These are phyloP conservation scores for Cacoxenus indagator DNA, from an alignment of 2,888 invertebrate species.

Conservation along the genomic window DNA sequence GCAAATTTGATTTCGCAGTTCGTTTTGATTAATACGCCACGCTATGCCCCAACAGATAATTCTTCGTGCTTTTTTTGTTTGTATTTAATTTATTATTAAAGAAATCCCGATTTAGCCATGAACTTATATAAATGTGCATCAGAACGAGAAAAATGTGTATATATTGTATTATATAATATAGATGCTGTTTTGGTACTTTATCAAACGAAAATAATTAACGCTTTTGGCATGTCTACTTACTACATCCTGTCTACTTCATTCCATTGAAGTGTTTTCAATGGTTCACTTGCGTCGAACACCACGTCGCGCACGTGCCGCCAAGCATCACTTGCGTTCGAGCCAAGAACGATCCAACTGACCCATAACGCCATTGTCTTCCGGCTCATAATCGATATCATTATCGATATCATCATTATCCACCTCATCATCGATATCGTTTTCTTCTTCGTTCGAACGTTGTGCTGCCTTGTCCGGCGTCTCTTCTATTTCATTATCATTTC, in stretches of 20 bases:
- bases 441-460: not conserved
- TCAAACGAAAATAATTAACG: too few species aligned
- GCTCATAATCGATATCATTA: slow-evolving; percentile 6
- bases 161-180: too few species aligned
- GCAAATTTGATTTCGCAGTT: not conserved
- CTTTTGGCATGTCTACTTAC: too few species aligned
- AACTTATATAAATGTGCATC: not conserved
- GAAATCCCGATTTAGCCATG: not conserved
- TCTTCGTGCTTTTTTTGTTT: too few species aligned
- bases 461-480: not conserved
- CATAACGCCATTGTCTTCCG: not conserved
- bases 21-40: not conserved
- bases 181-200: too few species aligned
- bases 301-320: too few species aligned
- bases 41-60: too few species aligned
- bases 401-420: slow-evolving; percentile 5
- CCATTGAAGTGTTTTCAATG: not conserved
- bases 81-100: too few species aligned
- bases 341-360: not conserved
- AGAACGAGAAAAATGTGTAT: too few species aligned
- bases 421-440: slow-evolving; percentile 1
- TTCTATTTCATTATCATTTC: not conserved
- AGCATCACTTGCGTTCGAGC: not conserved
- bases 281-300: not conserved
- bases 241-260: not conserved